A percentile compares a stretch with the other conserved stretches of the same genome.
phyloP scores from a whole-genome alignment of 2,113 vertebrate genomes.

The Zosterops pallidus region DNA sequence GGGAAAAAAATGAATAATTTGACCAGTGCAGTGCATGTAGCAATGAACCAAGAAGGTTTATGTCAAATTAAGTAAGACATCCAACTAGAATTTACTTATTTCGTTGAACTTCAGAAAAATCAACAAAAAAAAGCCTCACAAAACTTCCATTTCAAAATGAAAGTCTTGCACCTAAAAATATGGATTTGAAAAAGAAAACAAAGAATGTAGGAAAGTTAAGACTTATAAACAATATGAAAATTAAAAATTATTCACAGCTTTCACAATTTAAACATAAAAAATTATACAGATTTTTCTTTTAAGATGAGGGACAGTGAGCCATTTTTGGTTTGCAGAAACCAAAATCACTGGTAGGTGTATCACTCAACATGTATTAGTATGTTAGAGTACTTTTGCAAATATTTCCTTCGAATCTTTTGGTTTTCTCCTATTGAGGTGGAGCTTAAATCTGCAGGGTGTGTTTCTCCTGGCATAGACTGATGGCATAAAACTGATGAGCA shows the following conservation, averaged over 20 bases:
- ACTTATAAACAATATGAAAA: not conserved
- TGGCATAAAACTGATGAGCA: not conserved
- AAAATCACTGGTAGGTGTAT: not conserved
- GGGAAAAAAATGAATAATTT: not conserved
- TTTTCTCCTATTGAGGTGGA: not conserved
- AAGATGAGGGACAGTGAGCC: not conserved
- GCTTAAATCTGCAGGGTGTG: not conserved
- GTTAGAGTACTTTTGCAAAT: not conserved
- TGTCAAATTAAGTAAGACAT: not conserved
- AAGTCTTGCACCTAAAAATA: not conserved
- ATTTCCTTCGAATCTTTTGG: not conserved
- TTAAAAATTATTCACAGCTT: not conserved
- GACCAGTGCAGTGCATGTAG: not conserved
- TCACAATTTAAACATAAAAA: not conserved
- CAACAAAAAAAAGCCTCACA: too few relatives aligned
- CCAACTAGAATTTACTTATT: not conserved
- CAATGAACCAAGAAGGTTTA: not conserved
- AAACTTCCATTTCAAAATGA: not conserved
- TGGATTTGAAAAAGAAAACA: accelerated
- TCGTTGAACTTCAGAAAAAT: not conserved
- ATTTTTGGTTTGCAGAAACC: not conserved
- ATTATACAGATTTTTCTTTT: not conserved
- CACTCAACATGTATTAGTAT: not conserved
- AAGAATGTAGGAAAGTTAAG: not conserved
- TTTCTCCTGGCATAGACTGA: not conserved